phyloP scores from a whole-genome alignment of 2,888 invertebrate genomes.

The Rhingia campestris region DNA sequence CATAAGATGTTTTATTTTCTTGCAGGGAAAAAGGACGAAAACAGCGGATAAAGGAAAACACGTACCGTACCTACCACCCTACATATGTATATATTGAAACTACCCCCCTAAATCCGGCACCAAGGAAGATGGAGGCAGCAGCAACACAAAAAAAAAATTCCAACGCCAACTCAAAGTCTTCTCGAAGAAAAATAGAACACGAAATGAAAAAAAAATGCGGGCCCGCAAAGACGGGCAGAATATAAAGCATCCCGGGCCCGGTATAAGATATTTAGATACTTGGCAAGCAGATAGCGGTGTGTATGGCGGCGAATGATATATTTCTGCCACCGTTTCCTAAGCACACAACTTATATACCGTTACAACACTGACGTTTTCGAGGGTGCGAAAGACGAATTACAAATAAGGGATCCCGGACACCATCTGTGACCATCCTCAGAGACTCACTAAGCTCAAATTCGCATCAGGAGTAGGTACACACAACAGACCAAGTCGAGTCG shows the following conservation, averaged over 20 bases:
- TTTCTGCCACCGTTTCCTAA: conserved; percentile 61
- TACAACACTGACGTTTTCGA: conserved; percentile 76
- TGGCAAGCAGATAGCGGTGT: conserved; percentile 70
- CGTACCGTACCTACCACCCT: conserved; percentile 52
- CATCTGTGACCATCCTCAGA: conserved; percentile 77
- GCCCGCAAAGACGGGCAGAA: conserved; percentile 62
- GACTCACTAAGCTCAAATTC: conserved; percentile 75
- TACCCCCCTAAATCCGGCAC: conserved; percentile 45
- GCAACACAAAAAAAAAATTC: conserved; percentile 27
- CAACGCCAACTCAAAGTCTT: conserved; percentile 66
- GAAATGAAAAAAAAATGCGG: conserved; percentile 54
- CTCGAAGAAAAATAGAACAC: conserved; percentile 61
- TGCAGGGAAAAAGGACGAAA: conserved; percentile 67
- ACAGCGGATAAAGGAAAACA: conserved; percentile 71
- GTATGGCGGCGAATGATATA: conserved; percentile 73
- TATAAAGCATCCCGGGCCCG: conserved; percentile 69
- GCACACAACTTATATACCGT: conserved; percentile 66
- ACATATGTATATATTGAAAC: conserved; percentile 25
- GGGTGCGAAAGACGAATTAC: conserved; percentile 78
- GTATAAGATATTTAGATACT: conserved; percentile 70
- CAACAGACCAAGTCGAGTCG: conserved; percentile 45
- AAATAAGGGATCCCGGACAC: conserved; percentile 76
- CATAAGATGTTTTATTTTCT: conserved; percentile 81
- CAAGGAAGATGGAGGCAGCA: conserved; percentile 56
- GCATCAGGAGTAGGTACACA: conserved; percentile 56